Percentiles rank a stretch among this genome's conserved stretches.
Evolutionary conservation across 2,797 vertebrate genomes (phyloP).

Genomic region (Sebastes melanostomus): DNA sequence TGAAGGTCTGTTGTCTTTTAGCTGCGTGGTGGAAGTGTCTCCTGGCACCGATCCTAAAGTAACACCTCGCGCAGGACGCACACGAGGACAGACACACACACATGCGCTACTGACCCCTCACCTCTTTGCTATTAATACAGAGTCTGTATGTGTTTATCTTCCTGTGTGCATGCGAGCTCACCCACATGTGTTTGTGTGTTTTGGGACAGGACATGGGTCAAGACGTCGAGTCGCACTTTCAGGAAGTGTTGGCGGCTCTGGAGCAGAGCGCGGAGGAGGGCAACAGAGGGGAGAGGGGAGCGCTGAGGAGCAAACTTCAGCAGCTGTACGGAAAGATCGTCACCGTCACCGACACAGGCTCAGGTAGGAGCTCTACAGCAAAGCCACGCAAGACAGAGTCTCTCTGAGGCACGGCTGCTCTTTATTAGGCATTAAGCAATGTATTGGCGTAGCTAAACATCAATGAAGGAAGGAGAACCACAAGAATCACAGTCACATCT

Average conservation of each 20-base stretch:
- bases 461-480: neutral
- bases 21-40: slow-evolving; percentile 28
- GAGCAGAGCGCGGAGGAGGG: slow-evolving; percentile 77
- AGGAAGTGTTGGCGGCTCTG: slow-evolving; percentile 83
- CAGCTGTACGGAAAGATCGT: slow-evolving; percentile 83
- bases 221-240: slow-evolving; percentile 86
- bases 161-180: slow-evolving; percentile 52
- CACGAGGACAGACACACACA: slow-evolving; percentile 11
- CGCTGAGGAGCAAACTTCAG: slow-evolving; percentile 75
- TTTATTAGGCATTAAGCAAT: neutral
- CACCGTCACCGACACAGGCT: slow-evolving; percentile 57
- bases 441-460: neutral
- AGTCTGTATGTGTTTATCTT: slow-evolving; percentile 48
- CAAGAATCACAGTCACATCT: neutral
- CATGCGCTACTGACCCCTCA: slow-evolving; percentile 31
- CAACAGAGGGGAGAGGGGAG: slow-evolving; percentile 39
- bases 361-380: slow-evolving; percentile 63
- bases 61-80: slow-evolving; percentile 54
- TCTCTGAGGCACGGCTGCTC: neutral
- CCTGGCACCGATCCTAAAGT: slow-evolving; percentile 54
- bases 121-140: slow-evolving; percentile 64
- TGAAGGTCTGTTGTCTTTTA: slow-evolving; percentile 21
- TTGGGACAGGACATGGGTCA: slow-evolving; percentile 82
- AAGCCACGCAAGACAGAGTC: neutral
- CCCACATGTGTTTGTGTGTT: slow-evolving; percentile 44